Evolutionary conservation across 2,888 invertebrate genomes (phyloP), one percentile per base, ranked within the genome.

Genomic region (Emesis furor): DNA sequence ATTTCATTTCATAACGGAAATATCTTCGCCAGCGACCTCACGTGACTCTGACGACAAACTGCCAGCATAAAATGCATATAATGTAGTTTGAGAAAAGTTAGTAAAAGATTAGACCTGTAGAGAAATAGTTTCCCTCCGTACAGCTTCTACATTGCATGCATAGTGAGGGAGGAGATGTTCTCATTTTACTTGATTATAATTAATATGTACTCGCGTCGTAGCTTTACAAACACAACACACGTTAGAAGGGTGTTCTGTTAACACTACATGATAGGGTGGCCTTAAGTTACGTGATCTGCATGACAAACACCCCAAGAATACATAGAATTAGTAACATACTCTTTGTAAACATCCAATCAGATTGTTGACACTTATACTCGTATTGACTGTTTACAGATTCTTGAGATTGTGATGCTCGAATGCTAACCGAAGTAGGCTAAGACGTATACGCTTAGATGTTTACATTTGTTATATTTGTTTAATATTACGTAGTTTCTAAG

Each of bases 281-380:
- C 77, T 71, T 72, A 73, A 12, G 73, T 30, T 86, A 85, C 92
- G 90, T 91, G 91, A 89, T 78, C 74, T 55, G 90, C 88, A 85
- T 91, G 82, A 68, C 82, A 84, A 89, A 78, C 76, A 83, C 78
- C 73, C 75, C 73, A 78, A 87, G 82, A 85, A 86, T 81, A 89
- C 81, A 86, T 84, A 82, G 87, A 86, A 89, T 87, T 87, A 87
- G 73, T 82, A 71, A 72, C 78, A 82, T 83, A 81, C 83, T 89
- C 89, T 89, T 86, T 81, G 90, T 86, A 90, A 91, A 91, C 92
- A 91, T 73, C 88, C 92, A 92, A 93, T 93, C 93, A 92, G 90
- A 55, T 75, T 92, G 92, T 92, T 91, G 91, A 91, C 92, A 89
- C 85, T 89, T 90, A 88, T 86, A 90, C 84, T 88, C 65, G 83